Conservation (phyloP, 2,888 invertebrate species). For the Campoletis raptor region DNA sequence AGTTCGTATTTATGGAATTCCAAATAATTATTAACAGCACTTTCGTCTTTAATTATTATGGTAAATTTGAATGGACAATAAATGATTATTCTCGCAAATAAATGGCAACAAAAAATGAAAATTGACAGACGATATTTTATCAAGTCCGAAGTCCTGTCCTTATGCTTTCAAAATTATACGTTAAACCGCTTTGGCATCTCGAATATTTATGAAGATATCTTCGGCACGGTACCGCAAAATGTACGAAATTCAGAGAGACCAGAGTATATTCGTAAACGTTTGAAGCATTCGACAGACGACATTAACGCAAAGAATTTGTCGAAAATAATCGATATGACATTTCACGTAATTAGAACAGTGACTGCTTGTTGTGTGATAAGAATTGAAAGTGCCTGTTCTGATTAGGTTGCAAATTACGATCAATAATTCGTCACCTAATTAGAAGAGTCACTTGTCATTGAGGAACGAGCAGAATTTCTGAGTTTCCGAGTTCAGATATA, state of each 20-base stretch:
- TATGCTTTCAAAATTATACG: neutral
- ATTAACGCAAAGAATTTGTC: neutral
- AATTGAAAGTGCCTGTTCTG: neutral
- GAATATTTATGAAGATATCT: neutral
- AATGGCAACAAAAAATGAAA: neutral
- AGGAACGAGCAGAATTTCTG: neutral
- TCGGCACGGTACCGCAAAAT: neutral
- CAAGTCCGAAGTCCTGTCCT: neutral
- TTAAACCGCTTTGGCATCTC: neutral
- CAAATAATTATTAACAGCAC: neutral
- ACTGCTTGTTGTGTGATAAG: neutral
- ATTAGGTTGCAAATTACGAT: neutral
- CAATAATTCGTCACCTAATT: neutral
- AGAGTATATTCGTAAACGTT: neutral
- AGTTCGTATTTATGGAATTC: neutral
- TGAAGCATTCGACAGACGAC: neutral
- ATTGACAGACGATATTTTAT: no score
- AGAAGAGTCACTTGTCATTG: neutral
- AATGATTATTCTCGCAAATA: neutral
- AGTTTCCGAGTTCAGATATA: neutral
- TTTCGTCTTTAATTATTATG: neutral
- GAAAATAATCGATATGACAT: neutral
- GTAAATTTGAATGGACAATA: neutral
- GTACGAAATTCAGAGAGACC: neutral
- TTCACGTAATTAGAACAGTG: neutral